Evolutionary conservation across 2,797 vertebrate species (phyloP).

Genomic region (Nyctalus aviator): DNA sequence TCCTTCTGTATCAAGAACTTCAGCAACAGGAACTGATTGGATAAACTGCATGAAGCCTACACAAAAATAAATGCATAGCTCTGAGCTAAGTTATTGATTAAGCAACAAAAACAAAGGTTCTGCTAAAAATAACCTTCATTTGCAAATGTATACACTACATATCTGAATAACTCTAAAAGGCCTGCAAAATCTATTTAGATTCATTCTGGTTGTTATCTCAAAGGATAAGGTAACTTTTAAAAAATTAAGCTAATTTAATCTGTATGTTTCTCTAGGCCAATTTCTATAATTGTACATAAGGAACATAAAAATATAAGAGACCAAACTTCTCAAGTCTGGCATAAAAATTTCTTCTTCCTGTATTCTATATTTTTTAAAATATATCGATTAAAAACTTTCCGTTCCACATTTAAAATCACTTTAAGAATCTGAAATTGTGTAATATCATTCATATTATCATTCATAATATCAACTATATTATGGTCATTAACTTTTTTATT

Average conservation of each 20-base stretch:
- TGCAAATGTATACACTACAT: neutral
- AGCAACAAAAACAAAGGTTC: neutral
- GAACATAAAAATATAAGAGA: neutral
- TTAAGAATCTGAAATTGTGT: neutral
- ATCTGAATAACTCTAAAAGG: neutral
- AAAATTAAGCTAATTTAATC: neutral
- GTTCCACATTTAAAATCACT: neutral
- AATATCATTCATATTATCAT: neutral
- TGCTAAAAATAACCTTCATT: neutral
- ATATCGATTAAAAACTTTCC: neutral
- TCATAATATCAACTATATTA: too few species aligned
- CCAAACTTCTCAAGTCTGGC: neutral
- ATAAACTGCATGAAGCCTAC: slow-evolving; percentile 99
- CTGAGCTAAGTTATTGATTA: neutral
- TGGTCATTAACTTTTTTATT: neutral
- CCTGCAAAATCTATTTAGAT: neutral
- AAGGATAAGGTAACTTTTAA: neutral
- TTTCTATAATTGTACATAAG: neutral
- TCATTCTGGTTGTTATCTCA: neutral
- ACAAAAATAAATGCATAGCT: neutral
- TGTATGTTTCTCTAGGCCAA: neutral
- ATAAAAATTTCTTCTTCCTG: slow-evolving; percentile 4
- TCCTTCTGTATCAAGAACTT: slow-evolving; percentile 97
- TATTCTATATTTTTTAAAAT: neutral
- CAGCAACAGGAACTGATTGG: slow-evolving; percentile 98